A percentile compares a stretch with the other conserved stretches of the same genome.
Conservation (phyloP, 2,113 vertebrate genomes). For the Spermophilus dauricus region DNA sequence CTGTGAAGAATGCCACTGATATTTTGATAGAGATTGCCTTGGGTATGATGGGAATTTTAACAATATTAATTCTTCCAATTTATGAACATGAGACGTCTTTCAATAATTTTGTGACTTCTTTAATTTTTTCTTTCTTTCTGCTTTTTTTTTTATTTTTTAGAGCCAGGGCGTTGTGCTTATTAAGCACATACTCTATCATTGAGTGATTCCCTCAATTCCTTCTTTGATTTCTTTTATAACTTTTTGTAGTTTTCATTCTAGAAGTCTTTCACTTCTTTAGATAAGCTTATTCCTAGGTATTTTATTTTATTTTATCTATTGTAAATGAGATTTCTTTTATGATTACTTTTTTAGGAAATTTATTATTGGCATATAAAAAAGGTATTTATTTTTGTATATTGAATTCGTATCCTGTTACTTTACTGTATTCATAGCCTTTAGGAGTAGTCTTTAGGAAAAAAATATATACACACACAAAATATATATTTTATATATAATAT, state of each 20-base stretch:
- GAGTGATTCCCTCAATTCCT: too few relatives aligned
- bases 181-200: too few relatives aligned
- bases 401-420: neutral
- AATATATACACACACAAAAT: too few relatives aligned
- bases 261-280: neutral
- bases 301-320: neutral
- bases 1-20: neutral
- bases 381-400: neutral
- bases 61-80: neutral
- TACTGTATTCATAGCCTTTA: neutral
- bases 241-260: neutral
- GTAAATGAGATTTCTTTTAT: neutral
- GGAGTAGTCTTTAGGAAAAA: neutral
- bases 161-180: too few relatives aligned
- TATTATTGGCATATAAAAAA: neutral
- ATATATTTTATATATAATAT: neutral
- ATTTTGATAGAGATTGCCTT: neutral
- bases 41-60: neutral
- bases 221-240: neutral
- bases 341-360: neutral
- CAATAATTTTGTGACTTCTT: neutral
- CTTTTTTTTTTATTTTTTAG: too few relatives aligned
- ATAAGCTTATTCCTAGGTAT: neutral
- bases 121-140: too few relatives aligned
- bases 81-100: neutral